Evolutionary conservation across 2,113 vertebrate species (phyloP).

Genomic region (Ceyx cyanopectus): DNA sequence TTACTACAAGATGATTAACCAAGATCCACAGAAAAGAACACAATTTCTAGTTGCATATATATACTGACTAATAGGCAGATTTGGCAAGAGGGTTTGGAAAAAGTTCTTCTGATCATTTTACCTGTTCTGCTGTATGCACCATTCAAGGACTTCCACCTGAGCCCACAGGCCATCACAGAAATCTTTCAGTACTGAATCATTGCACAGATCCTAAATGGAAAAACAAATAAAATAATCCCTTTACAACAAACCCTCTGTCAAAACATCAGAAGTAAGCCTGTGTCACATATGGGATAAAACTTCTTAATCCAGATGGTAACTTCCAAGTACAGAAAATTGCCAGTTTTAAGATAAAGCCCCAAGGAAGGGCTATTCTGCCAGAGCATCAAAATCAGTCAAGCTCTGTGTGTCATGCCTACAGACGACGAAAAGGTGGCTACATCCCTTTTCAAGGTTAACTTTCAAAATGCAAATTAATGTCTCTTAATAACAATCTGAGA

Average conservation of each 20-base stretch:
- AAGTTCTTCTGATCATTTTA: conserved; percentile 41
- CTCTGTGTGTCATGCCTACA: not conserved
- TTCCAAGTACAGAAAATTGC: not conserved
- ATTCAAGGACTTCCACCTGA: conserved; percentile 90
- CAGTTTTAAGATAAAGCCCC: not conserved
- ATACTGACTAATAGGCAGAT: not conserved
- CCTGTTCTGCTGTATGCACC: conserved; percentile 90
- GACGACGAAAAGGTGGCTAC: not conserved
- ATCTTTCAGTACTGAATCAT: conserved; percentile 86
- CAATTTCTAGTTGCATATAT: not conserved
- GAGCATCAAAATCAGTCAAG: not conserved
- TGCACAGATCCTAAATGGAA: conserved; percentile 71
- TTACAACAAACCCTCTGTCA: not conserved
- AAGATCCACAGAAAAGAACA: not conserved
- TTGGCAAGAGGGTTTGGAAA: not conserved
- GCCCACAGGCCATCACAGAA: conserved; percentile 87
- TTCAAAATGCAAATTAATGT: not conserved
- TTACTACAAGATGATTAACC: not conserved
- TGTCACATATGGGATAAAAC: not conserved
- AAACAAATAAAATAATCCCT: not conserved
- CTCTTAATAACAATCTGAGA: not conserved
- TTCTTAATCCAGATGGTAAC: not conserved
- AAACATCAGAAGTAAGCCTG: not conserved
- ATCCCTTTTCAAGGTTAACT: not conserved
- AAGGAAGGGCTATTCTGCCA: not conserved